A percentile compares a stretch with the other conserved stretches of the same genome.
Evolutionary conservation across 2,797 vertebrate species (phyloP).

Genomic region (Melanotaenia pygmaea): DNA sequence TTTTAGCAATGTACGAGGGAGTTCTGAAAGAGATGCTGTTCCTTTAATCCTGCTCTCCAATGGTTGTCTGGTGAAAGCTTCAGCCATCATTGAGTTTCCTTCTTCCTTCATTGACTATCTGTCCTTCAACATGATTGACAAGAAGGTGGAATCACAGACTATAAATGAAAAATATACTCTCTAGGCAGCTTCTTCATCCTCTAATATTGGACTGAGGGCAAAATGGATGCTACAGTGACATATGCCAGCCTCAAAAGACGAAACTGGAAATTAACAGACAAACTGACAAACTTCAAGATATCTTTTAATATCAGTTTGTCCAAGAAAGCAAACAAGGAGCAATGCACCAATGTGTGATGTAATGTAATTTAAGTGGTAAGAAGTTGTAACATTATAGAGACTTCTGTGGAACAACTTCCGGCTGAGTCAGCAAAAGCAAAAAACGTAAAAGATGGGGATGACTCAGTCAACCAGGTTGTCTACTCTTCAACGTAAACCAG

Average conservation of each 20-base stretch:
- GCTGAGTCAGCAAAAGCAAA: neutral
- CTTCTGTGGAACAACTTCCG: neutral
- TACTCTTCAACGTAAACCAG: neutral
- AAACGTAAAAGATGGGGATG: neutral
- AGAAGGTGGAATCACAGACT: neutral
- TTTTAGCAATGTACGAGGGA: neutral
- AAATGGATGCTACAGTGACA: neutral
- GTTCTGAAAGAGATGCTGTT: neutral
- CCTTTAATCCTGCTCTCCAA: neutral
- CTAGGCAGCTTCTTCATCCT: neutral
- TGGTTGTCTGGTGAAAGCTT: neutral
- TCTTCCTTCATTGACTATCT: neutral
- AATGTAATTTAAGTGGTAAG: neutral
- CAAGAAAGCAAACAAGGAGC: neutral
- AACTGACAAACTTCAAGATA: neutral
- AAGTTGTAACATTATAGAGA: neutral
- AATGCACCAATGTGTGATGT: neutral
- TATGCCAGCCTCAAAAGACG: neutral
- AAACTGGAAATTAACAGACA: neutral
- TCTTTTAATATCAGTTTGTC: neutral
- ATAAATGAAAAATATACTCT: slow-evolving; percentile 7
- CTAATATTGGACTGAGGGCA: neutral
- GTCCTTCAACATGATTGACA: slow-evolving; percentile 2
- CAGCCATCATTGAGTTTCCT: neutral
- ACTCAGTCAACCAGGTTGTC: neutral